These are phyloP conservation scores for Hypothenemus hampei DNA, from an alignment of 1,140 invertebrate species.

Conservation along the genomic window DNA sequence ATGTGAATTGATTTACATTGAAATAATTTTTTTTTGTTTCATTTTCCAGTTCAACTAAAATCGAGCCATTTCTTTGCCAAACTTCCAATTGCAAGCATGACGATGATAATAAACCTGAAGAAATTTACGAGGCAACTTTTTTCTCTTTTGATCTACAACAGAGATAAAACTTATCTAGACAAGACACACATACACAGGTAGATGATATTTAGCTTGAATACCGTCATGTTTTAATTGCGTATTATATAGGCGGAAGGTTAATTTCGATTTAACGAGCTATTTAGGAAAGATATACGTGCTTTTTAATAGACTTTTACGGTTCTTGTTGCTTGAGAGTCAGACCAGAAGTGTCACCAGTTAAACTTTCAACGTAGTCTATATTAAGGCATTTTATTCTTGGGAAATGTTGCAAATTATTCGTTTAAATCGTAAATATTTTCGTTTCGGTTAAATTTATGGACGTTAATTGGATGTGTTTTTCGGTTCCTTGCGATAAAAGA, in stretches of 20 bases:
- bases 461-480: too few species aligned
- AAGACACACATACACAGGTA: constrained; percentile 1
- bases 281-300: constrained; percentile 11
- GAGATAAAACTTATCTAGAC: constrained; percentile 2
- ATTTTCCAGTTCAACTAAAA: too few species aligned
- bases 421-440: constrained; percentile 16
- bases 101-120: too few species aligned
- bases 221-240: constrained; percentile 8
- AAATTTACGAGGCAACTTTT: too few species aligned
- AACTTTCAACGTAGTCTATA: constrained; percentile 9
- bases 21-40: too few species aligned
- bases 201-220: constrained; percentile 4
- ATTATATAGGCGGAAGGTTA: constrained; percentile 5
- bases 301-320: constrained; percentile 18
- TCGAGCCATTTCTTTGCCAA: too few species aligned
- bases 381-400: constrained; percentile 6
- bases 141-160: neutral
- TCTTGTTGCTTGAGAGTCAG: constrained; percentile 8
- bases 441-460: neutral
- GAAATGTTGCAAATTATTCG: constrained; percentile 15
- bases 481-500: too few species aligned
- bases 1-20: too few species aligned
- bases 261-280: constrained; percentile 18
- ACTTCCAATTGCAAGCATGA: too few species aligned
- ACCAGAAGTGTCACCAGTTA: constrained; percentile 12